A percentile compares a stretch with the other conserved stretches of the same genome.
phyloP scores from a whole-genome alignment of 2,113 vertebrate species.

The Lanius collurio region DNA sequence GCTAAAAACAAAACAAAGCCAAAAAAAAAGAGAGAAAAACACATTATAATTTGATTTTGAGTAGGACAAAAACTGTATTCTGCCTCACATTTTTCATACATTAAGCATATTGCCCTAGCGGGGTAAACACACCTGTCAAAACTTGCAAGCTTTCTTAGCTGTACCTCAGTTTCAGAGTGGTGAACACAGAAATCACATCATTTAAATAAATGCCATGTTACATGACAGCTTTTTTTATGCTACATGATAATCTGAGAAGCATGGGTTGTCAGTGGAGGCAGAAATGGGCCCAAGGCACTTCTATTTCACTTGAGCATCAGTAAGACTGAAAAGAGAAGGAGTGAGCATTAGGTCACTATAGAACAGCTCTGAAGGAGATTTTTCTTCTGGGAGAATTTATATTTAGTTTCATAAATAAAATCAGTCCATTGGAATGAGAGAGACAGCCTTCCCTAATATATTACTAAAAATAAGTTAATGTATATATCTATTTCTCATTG shows the following conservation, averaged over 20 bases:
- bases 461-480: conserved; percentile 32
- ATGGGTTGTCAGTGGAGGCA: conserved; percentile 58
- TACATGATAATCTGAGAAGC: conserved; percentile 61
- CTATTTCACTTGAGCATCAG: conserved; percentile 63
- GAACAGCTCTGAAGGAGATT: conserved; percentile 41
- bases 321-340: conserved; percentile 61
- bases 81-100: conserved; percentile 1
- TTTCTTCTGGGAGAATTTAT: conserved; percentile 59
- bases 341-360: conserved; percentile 55
- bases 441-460: conserved; percentile 28
- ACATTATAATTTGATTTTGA: neutral
- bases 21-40: neutral
- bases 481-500: neutral
- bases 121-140: conserved; percentile 44
- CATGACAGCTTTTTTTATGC: conserved; percentile 64
- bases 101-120: conserved; percentile 19
- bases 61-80: neutral
- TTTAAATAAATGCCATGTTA: conserved; percentile 65
- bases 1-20: neutral
- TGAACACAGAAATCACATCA: conserved; percentile 60
- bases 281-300: conserved; percentile 62
- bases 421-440: conserved; percentile 12
- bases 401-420: conserved; percentile 49
- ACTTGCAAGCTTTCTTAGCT: conserved; percentile 42
- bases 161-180: conserved; percentile 39